These are phyloP conservation scores for Cephus cinctus DNA, from an alignment of 1,140 invertebrate genomes.

Conservation along the genomic window DNA sequence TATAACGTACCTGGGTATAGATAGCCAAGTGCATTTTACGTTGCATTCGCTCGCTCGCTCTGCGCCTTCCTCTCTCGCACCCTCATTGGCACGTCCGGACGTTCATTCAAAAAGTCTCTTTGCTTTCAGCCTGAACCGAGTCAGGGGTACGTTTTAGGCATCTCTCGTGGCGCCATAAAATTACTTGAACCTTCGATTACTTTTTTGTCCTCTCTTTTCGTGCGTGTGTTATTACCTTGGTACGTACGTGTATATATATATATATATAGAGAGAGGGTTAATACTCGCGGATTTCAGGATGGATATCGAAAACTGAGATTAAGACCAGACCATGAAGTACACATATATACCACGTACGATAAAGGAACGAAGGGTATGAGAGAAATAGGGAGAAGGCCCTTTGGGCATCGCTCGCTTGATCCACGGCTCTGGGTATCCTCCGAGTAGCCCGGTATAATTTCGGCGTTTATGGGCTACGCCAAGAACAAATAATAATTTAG, in stretches of 20 bases:
- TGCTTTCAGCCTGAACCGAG: too few relatives aligned
- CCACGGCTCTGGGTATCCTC: constrained; percentile 16
- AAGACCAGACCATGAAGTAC: too few relatives aligned
- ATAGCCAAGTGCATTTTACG: too few relatives aligned
- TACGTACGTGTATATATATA: constrained; percentile 9
- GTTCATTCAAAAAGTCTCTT: too few relatives aligned
- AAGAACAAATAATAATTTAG: constrained; percentile 52
- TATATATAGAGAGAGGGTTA: neutral
- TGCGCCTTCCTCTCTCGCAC: constrained; percentile 26
- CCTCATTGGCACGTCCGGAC: constrained; percentile 19
- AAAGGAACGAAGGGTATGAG: constrained; percentile 1
- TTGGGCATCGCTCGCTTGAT: neutral
- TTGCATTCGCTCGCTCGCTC: constrained; percentile 6
- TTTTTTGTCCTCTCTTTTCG: constrained; percentile 17
- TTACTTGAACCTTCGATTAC: too few relatives aligned
- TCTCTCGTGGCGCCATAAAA: too few relatives aligned
- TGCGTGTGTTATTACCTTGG: constrained; percentile 22
- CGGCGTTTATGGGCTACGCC: constrained; percentile 46
- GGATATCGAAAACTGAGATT: neutral
- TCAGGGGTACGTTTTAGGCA: too few relatives aligned
- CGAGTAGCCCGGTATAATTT: constrained; percentile 46
- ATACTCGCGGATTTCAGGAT: neutral
- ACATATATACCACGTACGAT: too few relatives aligned
- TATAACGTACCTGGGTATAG: too few relatives aligned
- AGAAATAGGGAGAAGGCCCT: neutral